Percentiles rank a stretch among this genome's conserved stretches.
These are phyloP conservation scores for Rhagophthalmus giganteus DNA, from an alignment of 2,888 invertebrate species.

Conservation along the genomic window DNA sequence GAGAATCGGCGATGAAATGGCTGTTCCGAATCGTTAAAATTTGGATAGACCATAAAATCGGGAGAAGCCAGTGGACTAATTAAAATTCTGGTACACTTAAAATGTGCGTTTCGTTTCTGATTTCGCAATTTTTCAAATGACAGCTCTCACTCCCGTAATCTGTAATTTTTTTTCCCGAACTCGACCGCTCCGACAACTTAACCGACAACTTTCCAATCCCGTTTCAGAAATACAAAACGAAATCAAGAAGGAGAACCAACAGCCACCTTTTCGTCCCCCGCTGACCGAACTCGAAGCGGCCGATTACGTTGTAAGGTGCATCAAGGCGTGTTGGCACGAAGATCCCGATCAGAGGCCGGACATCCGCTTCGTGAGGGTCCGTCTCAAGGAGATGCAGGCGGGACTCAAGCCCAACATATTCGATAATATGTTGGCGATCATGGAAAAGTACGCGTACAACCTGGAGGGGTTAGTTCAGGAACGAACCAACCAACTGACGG, in stretches of 20 bases:
- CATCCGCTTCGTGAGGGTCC: conserved; percentile 71
- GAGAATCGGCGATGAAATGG: no score
- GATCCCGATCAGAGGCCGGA: conserved; percentile 78
- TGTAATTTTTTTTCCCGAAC: no score
- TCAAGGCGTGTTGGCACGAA: conserved; percentile 82
- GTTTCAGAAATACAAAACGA: conserved; percentile 55
- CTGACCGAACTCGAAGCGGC: conserved; percentile 68
- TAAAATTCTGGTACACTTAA: no score
- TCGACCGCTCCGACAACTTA: no score
- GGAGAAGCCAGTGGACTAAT: no score
- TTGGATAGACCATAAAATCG: no score
- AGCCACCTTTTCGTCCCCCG: conserved; percentile 66
- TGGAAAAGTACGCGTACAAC: conserved; percentile 90
- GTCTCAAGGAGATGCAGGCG: conserved; percentile 79
- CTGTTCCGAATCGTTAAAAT: no score
- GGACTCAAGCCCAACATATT: conserved; percentile 82
- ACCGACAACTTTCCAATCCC: no score
- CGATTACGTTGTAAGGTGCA: conserved; percentile 72
- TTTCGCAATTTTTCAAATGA: no score
- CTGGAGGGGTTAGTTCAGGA: conserved; percentile 82
- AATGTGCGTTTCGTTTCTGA: no score
- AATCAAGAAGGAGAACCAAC: conserved; percentile 47
- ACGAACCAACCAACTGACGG: conserved; percentile 75
- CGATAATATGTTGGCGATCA: conserved; percentile 87
- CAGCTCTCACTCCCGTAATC: no score